Evolutionary conservation across 2,888 invertebrate species (phyloP).

Genomic region (Agriopis leucophaearia): DNA sequence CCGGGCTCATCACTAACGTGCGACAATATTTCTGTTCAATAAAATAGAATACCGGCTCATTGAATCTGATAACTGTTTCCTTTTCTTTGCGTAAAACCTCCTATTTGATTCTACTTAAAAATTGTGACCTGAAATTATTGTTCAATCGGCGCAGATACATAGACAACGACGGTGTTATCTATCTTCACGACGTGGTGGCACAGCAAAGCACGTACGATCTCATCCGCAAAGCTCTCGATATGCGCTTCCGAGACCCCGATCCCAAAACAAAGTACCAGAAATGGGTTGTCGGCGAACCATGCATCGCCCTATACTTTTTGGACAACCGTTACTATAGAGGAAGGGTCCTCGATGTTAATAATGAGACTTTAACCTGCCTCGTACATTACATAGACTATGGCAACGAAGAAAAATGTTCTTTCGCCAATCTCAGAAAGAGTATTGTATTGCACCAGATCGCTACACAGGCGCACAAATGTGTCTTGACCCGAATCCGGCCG

Average conservation of each 20-base stretch:
- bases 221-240: constrained; percentile 82
- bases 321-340: constrained; percentile 91
- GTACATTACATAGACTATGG: constrained; percentile 94
- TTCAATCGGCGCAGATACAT: constrained; percentile 66
- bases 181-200: constrained; percentile 64
- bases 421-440: constrained; percentile 86
- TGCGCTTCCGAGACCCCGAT: constrained; percentile 75
- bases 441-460: constrained; percentile 89
- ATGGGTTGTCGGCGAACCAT: constrained; percentile 89
- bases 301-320: constrained; percentile 88
- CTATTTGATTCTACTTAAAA: not conserved
- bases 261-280: constrained; percentile 77
- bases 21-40: no score
- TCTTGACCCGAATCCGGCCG: constrained; percentile 77
- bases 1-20: no score
- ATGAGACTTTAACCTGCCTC: constrained; percentile 70
- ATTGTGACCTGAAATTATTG: constrained; percentile 51
- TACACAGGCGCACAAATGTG: constrained; percentile 88
- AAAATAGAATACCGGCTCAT: not conserved
- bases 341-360: constrained; percentile 78
- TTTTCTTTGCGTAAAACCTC: constrained; percentile 11
- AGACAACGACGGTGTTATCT: constrained; percentile 80
- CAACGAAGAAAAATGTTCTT: constrained; percentile 89
- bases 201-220: constrained; percentile 75
- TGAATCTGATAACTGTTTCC: not conserved